Evolutionary conservation across 2,113 vertebrate genomes (phyloP).

Genomic region (Sminthopsis crassicaudata): DNA sequence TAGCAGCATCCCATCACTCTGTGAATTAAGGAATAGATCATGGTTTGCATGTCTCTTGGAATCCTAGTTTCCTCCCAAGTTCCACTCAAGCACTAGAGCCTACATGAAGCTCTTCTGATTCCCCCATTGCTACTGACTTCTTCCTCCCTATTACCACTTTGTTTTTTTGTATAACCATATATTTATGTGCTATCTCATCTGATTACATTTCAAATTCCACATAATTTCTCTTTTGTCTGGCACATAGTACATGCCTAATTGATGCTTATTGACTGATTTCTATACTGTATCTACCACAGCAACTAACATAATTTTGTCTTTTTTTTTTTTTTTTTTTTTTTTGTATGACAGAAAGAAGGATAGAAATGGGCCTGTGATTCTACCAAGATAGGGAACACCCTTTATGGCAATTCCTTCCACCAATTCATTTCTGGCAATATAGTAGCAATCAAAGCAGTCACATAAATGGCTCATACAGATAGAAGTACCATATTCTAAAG

Average conservation of each 20-base stretch:
- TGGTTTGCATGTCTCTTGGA: neutral
- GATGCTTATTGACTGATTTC: neutral
- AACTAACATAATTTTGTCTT: neutral
- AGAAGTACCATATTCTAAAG: neutral
- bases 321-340: too few species aligned
- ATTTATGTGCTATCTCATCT: neutral
- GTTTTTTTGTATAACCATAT: neutral
- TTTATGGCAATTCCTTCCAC: neutral
- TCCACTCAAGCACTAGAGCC: neutral
- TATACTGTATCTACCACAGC: neutral
- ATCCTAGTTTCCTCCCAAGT: neutral
- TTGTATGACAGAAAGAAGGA: neutral
- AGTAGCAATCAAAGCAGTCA: neutral
- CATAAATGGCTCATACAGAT: neutral
- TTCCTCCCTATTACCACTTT: neutral
- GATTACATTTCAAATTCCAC: neutral
- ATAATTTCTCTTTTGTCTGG: neutral
- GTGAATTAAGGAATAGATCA: neutral
- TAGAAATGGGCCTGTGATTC: neutral
- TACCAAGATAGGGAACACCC: neutral
- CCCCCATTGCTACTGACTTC: neutral
- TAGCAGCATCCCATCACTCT: neutral
- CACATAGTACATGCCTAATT: neutral
- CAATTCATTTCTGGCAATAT: neutral
- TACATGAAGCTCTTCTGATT: neutral